phyloP scores from a whole-genome alignment of 2,797 vertebrate species.

The Chrosomus eos region DNA sequence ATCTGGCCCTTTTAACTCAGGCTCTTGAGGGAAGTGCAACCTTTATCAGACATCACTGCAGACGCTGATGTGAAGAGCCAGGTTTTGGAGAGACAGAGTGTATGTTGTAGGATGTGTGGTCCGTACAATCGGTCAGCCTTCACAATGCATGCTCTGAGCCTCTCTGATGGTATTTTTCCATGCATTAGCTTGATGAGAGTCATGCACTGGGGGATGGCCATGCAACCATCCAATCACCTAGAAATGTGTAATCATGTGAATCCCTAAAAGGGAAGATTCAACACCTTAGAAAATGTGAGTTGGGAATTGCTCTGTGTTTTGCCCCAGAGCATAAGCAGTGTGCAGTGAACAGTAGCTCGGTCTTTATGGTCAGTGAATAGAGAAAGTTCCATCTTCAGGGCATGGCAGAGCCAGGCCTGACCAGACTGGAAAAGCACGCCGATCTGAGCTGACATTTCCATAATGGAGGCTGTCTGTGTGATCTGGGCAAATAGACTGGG shows the following conservation, averaged over 20 bases:
- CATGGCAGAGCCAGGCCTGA: constrained; percentile 39
- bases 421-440: constrained; percentile 32
- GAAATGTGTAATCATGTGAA: constrained; percentile 44
- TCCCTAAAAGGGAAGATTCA: constrained; percentile 42
- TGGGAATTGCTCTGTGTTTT: constrained; percentile 39
- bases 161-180: constrained; percentile 5
- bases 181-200: constrained; percentile 32
- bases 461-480: constrained; percentile 61
- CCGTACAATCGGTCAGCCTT: background rate
- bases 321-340: constrained; percentile 30
- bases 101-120: constrained; percentile 17
- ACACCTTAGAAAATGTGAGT: constrained; percentile 39
- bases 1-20: constrained; percentile 39
- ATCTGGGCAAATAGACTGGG: constrained; percentile 53
- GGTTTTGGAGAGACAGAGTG: constrained; percentile 8
- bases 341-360: constrained; percentile 43
- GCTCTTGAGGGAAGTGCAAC: constrained; percentile 39
- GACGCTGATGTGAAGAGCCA: constrained; percentile 10
- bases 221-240: constrained; percentile 28
- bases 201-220: background rate
- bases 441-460: constrained; percentile 57
- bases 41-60: constrained; percentile 36
- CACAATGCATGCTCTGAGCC: background rate
- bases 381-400: constrained; percentile 46
- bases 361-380: constrained; percentile 62